Percentiles rank a stretch among this genome's conserved stretches.
These are phyloP conservation scores for Andrena fulva DNA, from an alignment of 2,888 invertebrate species.

Conservation along the genomic window DNA sequence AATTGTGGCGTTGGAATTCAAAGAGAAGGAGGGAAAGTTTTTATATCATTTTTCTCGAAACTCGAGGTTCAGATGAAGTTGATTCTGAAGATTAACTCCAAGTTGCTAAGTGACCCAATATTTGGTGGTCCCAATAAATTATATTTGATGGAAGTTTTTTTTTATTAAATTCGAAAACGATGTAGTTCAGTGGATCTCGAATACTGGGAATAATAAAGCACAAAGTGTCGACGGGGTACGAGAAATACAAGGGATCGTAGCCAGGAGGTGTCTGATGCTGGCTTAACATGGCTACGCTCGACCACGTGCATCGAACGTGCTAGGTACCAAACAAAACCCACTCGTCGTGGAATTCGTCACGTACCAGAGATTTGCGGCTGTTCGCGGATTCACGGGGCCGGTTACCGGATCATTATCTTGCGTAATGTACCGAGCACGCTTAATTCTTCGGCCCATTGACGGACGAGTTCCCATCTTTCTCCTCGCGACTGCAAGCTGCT, in stretches of 20 bases:
- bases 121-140: no score
- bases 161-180: neutral
- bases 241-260: conserved; percentile 30
- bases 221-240: neutral
- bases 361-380: conserved; percentile 83
- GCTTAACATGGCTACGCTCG: conserved; percentile 62
- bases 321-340: conserved; percentile 76
- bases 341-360: conserved; percentile 81
- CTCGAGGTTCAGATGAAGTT: no score
- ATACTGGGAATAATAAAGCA: neutral
- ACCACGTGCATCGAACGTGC: conserved; percentile 72
- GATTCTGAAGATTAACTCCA: no score
- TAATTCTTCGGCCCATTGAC: conserved; percentile 19
- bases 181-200: neutral
- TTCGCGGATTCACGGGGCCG: conserved; percentile 75
- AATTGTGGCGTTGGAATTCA: no score
- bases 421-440: conserved; percentile 40
- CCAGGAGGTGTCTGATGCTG: conserved; percentile 61
- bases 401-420: conserved; percentile 74
- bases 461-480: conserved; percentile 8
- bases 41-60: no score
- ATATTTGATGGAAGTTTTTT: no score
- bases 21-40: no score
- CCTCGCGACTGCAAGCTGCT: neutral
- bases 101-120: no score